A percentile compares a stretch with the other conserved stretches of the same genome.
These are phyloP conservation scores for Heterodera filipjevi DNA, from an alignment of 2,888 invertebrate genomes.

Conservation along the genomic window DNA sequence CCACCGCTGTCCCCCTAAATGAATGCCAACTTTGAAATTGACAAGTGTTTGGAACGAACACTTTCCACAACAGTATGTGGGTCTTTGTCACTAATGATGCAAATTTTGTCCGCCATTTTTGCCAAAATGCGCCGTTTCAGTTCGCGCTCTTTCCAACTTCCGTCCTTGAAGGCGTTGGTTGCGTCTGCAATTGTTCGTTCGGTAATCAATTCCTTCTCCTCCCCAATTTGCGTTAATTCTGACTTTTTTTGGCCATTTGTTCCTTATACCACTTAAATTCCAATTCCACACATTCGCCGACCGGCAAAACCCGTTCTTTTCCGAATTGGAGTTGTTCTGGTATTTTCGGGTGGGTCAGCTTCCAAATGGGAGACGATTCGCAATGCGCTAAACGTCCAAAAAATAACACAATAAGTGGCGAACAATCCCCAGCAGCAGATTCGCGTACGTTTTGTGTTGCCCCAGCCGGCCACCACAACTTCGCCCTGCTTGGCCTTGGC, in stretches of 20 bases:
- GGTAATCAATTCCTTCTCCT: not conserved
- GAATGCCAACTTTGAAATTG: not conserved
- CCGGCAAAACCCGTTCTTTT: not conserved
- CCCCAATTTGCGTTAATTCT: not conserved
- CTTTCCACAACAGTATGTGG: slow-evolving; percentile 25
- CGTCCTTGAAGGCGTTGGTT: slow-evolving; percentile 8
- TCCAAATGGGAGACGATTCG: slow-evolving; percentile 24
- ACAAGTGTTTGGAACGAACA: not conserved
- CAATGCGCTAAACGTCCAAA: slow-evolving; percentile 21
- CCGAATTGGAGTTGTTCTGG: slow-evolving; percentile 29
- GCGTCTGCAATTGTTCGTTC: not conserved
- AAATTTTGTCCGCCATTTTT: slow-evolving; percentile 28
- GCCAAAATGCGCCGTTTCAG: slow-evolving; percentile 5
- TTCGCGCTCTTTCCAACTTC: slow-evolving; percentile 15
- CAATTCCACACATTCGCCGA: slow-evolving; percentile 12
- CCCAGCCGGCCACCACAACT: slow-evolving; percentile 29
- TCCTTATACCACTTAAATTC: slow-evolving; percentile 18
- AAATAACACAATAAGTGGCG: not conserved
- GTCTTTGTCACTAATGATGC: slow-evolving; percentile 24
- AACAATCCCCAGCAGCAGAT: not conserved
- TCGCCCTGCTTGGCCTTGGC: slow-evolving; percentile 15
- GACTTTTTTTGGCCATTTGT: slow-evolving; percentile 25
- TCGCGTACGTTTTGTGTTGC: slow-evolving; percentile 25
- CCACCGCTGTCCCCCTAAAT: slow-evolving; percentile 27
- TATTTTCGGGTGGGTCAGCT: slow-evolving; percentile 26